Evolutionary conservation across 2,888 invertebrate species (phyloP).

Genomic region (Leptarthrus brevirostris): DNA sequence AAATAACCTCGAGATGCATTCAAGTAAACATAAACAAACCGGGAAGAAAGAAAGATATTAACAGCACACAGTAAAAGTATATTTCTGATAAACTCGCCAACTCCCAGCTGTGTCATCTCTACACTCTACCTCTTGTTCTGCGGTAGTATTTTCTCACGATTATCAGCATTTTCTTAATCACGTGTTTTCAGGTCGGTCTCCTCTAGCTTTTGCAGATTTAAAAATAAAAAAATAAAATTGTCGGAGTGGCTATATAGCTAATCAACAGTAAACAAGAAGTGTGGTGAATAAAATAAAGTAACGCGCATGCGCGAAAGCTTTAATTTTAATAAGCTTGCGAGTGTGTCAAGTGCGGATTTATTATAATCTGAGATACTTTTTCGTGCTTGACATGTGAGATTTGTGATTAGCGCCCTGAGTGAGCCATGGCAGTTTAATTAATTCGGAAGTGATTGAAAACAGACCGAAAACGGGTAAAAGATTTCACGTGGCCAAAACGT

Average conservation of each 20-base stretch:
- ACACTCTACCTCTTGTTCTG: not conserved
- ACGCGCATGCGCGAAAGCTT: conserved; percentile 33
- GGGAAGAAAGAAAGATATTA: not conserved
- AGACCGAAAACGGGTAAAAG: not conserved
- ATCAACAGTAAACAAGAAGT: conserved; percentile 5
- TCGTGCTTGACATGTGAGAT: not conserved
- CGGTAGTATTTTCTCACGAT: conserved; percentile 21
- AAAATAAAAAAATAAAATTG: conserved; percentile 13
- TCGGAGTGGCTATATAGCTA: not conserved
- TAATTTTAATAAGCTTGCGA: not conserved
- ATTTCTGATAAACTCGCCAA: not conserved
- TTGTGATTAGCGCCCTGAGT: not conserved
- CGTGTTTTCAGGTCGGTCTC: conserved; percentile 14
- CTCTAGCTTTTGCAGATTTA: conserved; percentile 8
- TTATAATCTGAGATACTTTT: not conserved
- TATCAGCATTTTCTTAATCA: conserved; percentile 22
- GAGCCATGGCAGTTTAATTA: not conserved
- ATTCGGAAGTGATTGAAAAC: not conserved
- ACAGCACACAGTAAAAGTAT: conserved; percentile 13
- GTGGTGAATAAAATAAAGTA: not conserved
- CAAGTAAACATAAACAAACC: conserved; percentile 37
- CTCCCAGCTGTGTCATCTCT: not conserved
- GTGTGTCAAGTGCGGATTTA: conserved; percentile 3
- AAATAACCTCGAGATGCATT: conserved; percentile 9
- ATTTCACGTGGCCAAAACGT: not conserved